Conservation (phyloP, 2,797 vertebrate genomes). For the Sebastes minor region DNA sequence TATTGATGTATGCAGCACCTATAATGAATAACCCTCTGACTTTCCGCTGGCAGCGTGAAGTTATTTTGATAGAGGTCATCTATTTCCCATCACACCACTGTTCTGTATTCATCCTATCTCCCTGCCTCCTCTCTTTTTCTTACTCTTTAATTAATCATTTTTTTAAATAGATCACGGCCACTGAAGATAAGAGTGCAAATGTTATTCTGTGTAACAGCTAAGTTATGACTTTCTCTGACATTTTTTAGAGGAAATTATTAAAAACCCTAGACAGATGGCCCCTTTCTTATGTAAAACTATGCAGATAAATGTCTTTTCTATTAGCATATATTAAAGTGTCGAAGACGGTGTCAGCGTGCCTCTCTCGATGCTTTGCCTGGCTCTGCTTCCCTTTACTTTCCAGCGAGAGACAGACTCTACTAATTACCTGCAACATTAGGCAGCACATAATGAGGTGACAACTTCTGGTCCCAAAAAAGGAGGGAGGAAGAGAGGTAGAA, state of each 20-base stretch:
- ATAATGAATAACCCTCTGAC: conserved; percentile 2
- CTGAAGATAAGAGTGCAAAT: conserved; percentile 62
- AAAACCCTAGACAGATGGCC: conserved; percentile 59
- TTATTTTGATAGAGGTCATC: conserved; percentile 17
- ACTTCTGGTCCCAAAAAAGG: conserved; percentile 1
- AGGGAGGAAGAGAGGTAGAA: background rate
- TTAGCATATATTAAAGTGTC: conserved; percentile 74
- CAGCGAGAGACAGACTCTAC: conserved; percentile 32
- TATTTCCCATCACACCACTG: conserved; percentile 1
- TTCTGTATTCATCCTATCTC: conserved; percentile 1
- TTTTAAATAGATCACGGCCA: conserved; percentile 44
- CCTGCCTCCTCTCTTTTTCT: conserved; percentile 12
- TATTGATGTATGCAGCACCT: conserved; percentile 10
- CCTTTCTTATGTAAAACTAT: conserved; percentile 75
- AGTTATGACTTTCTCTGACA: conserved; percentile 62
- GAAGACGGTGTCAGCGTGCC: conserved; percentile 40
- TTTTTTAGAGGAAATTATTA: conserved; percentile 59
- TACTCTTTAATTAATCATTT: conserved; percentile 49
- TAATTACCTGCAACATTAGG: conserved; percentile 53
- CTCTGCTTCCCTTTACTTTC: conserved; percentile 27
- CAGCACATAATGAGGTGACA: conserved; percentile 50
- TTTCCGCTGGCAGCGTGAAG: conserved; percentile 10
- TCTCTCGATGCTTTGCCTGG: background rate
- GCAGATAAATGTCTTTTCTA: conserved; percentile 74
- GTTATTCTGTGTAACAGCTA: conserved; percentile 61